phyloP scores from a whole-genome alignment of 2,113 vertebrate genomes.

The Corvus cornix region DNA sequence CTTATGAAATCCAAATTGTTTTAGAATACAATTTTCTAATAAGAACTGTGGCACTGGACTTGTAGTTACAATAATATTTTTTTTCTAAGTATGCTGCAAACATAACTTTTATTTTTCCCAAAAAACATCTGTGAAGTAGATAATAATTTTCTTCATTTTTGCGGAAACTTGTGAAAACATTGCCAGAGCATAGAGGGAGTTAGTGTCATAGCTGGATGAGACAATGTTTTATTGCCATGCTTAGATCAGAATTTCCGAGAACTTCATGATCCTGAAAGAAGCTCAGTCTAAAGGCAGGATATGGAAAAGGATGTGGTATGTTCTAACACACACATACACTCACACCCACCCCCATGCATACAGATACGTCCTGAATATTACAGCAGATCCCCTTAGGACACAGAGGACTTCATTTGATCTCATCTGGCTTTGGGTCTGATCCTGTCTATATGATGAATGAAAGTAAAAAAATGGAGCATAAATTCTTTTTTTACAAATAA shows the following conservation, averaged over 20 bases:
- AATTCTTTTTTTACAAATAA: not conserved
- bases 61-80: not conserved
- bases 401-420: not conserved
- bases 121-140: not conserved
- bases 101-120: not conserved
- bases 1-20: not conserved
- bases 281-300: not conserved
- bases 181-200: not conserved
- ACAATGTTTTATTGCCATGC: not conserved
- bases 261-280: not conserved
- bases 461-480: not conserved
- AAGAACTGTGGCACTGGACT: not conserved
- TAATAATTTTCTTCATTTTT: not conserved
- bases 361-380: not conserved
- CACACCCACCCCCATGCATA: fast-evolving
- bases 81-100: not conserved
- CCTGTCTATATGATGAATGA: not conserved
- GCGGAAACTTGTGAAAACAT: not conserved
- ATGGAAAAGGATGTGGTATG: not conserved
- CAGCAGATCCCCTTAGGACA: not conserved
- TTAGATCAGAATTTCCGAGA: not conserved
- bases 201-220: not conserved
- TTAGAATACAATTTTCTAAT: not conserved
- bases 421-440: not conserved
- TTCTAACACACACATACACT: not conserved